Base-by-base conservation (phyloP, 2,797 vertebrate species). In the Hippoglossus hippoglossus region DNA sequence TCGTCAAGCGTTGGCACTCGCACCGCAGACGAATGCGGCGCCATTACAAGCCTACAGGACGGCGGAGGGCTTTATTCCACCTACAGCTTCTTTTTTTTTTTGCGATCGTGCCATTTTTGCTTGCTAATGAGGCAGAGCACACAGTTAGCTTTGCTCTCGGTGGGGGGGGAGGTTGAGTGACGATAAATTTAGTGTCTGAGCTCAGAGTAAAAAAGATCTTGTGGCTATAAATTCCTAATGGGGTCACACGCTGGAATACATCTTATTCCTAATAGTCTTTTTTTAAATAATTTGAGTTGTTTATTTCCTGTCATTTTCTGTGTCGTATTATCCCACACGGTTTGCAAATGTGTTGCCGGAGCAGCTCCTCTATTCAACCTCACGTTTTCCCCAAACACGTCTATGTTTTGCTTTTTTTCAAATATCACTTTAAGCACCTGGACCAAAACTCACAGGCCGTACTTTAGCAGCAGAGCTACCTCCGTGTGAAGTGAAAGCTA, bases 401-500 rank as follows among this genome's bases (percentile, higher is more conserved):
- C 26, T 6, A 22, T 56, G 56, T 41, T 68, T 47, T 68, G 28
- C 60, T 69, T 15, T 8, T 26, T 46, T 61, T 41, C 52, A 60
- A 60, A 71, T 39, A 51, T 70, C 8, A 47, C 16, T 10, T 2
- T 19, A 49, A 58, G 56, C 26, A 41, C 53, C 28, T 19, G 4
- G 67, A 36, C 21, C 56, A 31, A 71, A 71, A 66, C 75, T 70
- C 39, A 5, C 39, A 59, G 25, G 39, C 63, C 52, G 11, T 24
- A 26, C 63, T 72, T 73, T 49, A 80, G 67, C 56, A 6, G 6
- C 67, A 52, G 68, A 67, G 60, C 73, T 46, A 58, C 71, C 71
- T 76, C 84, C 21, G 67, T 71, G 68, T 73, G 66, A 80, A 79
- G 63, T 81, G 79, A 69, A 73, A 82, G 76, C 73, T 73, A 71